Conservation (phyloP, 2,113 vertebrate species). For the Sclerurus mexicanus region DNA sequence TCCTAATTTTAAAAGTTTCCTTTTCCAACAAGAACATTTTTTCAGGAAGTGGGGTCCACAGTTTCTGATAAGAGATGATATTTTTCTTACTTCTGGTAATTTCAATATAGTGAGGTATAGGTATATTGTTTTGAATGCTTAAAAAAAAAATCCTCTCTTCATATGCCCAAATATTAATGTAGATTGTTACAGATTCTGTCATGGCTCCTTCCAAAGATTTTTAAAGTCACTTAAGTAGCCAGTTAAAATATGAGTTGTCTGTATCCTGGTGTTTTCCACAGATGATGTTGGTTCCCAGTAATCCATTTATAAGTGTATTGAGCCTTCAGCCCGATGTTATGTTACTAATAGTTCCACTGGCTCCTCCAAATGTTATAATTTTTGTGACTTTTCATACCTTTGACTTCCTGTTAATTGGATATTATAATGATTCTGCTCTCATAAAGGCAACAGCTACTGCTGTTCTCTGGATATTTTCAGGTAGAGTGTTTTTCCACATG, state of each 20-base stretch:
- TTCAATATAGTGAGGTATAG: background rate
- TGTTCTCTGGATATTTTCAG: background rate
- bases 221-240: background rate
- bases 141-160: background rate
- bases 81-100: background rate
- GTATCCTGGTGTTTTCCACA: background rate
- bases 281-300: background rate
- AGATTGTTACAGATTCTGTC: background rate
- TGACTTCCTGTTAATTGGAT: conserved; percentile 1
- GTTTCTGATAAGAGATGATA: background rate
- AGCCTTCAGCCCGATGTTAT: background rate
- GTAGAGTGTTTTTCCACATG: background rate
- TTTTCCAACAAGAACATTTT: background rate
- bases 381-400: background rate
- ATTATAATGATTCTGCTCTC: background rate
- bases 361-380: background rate
- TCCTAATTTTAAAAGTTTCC: background rate
- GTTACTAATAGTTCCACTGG: background rate
- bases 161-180: background rate
- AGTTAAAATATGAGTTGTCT: background rate
- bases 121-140: background rate
- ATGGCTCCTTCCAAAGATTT: background rate
- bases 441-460: background rate
- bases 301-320: background rate
- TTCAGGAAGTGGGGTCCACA: background rate